Percentiles rank a stretch among this genome's conserved stretches.
Evolutionary conservation across 2,113 vertebrate species (phyloP).

Genomic region (Condylura cristata): DNA sequence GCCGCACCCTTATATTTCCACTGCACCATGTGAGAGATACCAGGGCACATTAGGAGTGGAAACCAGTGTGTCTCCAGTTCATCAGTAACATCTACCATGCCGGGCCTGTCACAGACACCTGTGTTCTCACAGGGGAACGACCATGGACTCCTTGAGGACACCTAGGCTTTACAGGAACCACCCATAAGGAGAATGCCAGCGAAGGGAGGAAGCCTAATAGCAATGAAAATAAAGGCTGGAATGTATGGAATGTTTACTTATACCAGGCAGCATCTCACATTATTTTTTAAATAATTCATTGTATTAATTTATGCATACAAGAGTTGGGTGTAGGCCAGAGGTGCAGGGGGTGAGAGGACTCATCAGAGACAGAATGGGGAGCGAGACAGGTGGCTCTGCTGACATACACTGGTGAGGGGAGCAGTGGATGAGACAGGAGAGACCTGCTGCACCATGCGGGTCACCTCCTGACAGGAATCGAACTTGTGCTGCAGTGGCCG

Average conservation of each 20-base stretch:
- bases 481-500: no score
- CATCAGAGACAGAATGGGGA: no score
- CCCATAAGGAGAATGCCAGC: not conserved
- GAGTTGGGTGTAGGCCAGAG: no score
- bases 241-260: not conserved
- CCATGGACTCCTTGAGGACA: not conserved
- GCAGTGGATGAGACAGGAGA: no score
- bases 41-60: not conserved
- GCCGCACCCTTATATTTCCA: no score
- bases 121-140: not conserved
- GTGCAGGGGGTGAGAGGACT: no score
- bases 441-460: no score
- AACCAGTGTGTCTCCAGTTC: accelerated
- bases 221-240: not conserved
- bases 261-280: not conserved
- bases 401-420: no score
- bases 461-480: no score
- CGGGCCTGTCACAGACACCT: not conserved
- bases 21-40: not conserved
- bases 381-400: no score
- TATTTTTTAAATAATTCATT: no score
- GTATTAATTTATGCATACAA: no score
- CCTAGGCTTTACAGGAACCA: not conserved
- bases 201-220: not conserved
- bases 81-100: not conserved